Conservation (phyloP, 2,797 vertebrate species). For the Neosalanx taihuensis region DNA sequence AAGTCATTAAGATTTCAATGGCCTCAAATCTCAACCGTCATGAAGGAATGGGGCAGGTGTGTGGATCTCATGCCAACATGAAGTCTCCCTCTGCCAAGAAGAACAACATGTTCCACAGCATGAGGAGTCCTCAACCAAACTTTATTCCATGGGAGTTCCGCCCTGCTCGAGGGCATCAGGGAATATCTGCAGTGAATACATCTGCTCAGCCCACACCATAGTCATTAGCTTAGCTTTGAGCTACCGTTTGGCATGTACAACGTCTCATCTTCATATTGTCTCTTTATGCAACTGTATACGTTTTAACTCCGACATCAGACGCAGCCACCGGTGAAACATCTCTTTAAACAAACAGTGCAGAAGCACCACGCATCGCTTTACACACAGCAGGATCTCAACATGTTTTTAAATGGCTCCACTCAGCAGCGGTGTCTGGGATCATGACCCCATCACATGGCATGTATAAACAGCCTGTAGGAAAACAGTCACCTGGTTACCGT, state of each 20-base stretch:
- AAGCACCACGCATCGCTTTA: neutral
- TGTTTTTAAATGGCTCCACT: neutral
- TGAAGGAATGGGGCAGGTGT: too few relatives aligned
- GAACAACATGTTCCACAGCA: constrained; percentile 26
- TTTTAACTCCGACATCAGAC: constrained; percentile 12
- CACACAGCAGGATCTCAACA: neutral
- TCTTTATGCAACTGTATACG: constrained; percentile 44
- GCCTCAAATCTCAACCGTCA: too few relatives aligned
- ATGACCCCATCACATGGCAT: neutral
- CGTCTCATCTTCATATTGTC: constrained; percentile 39
- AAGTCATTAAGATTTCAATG: too few relatives aligned
- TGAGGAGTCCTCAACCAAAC: neutral
- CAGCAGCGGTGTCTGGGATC: neutral
- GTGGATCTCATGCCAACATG: too few relatives aligned
- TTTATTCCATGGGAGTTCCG: constrained; percentile 17
- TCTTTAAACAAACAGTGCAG: constrained; percentile 42
- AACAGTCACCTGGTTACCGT: neutral
- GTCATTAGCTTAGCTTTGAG: constrained; percentile 44
- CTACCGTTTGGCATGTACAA: constrained; percentile 15
- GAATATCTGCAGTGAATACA: constrained; percentile 28
- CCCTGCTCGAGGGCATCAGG: constrained; percentile 13
- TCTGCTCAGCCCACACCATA: constrained; percentile 22
- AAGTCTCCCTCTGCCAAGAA: too few relatives aligned
- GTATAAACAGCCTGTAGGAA: neutral
- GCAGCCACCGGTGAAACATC: neutral